Percentiles rank a stretch among this genome's conserved stretches.
Evolutionary conservation across 1,140 invertebrate genomes (phyloP).

Genomic region (Calephelis nemesis): DNA sequence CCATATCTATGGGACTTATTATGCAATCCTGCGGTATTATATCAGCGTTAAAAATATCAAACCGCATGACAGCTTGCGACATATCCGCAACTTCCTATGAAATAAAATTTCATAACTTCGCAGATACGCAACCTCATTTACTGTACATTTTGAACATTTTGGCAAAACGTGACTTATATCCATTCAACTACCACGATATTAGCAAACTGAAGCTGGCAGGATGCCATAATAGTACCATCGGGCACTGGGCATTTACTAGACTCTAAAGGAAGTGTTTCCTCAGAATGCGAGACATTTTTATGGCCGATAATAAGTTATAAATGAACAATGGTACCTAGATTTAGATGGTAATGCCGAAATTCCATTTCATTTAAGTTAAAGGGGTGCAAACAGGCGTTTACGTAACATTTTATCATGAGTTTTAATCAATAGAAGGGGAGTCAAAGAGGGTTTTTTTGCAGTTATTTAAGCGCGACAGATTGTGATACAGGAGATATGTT

Average conservation of each 20-base stretch:
- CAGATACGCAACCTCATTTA: conserved; percentile 25
- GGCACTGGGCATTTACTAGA: conserved; percentile 45
- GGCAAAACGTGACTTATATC: conserved; percentile 51
- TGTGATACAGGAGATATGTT: too few relatives aligned
- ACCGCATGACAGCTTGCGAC: conserved; percentile 6
- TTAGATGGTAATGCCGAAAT: background rate
- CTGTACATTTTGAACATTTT: conserved; percentile 49
- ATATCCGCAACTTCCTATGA: conserved; percentile 18
- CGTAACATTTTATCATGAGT: too few relatives aligned
- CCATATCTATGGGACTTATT: too few relatives aligned
- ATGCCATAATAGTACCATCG: conserved; percentile 52
- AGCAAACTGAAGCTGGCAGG: conserved; percentile 48
- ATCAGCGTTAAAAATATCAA: conserved; percentile 2
- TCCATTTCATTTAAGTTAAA: background rate
- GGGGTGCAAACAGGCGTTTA: too few relatives aligned
- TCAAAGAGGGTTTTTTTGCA: too few relatives aligned
- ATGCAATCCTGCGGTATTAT: background rate
- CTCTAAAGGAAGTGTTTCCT: conserved; percentile 52
- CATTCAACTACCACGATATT: conserved; percentile 44
- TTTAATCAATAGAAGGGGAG: too few relatives aligned
- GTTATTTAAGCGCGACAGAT: too few relatives aligned
- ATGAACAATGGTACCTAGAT: conserved; percentile 9
- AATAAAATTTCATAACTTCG: conserved; percentile 26
- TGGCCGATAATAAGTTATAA: conserved; percentile 35
- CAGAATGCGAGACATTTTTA: conserved; percentile 53